Evolutionary conservation across 2,113 vertebrate species (phyloP), one percentile per base, ranked within the genome.

Genomic region (Sinocyclocheilus maitianheensis): DNA sequence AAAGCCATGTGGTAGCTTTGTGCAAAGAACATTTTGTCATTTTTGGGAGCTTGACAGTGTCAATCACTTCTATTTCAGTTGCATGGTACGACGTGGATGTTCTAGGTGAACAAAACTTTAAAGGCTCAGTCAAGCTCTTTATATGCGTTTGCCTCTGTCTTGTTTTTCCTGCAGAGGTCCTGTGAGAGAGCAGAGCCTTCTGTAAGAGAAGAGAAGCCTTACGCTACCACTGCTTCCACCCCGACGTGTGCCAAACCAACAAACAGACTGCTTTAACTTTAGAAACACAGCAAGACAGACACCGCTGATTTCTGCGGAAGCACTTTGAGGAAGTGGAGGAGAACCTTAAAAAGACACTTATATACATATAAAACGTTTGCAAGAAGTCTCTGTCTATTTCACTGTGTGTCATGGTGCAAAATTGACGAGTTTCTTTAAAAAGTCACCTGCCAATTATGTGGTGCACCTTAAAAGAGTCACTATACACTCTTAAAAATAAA

Each of bases 401-500:
- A 89, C 90, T 80, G 86, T 78, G 87, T 92, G 90, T 93, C 67
- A 40, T 77, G 91, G 91, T 93, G 93, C 93, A 90, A 88, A 87
- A 87, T 89, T 87, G 90, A 92, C 85, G 79, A 87, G 89, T 93
- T 93, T 90, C 91, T 91, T 84, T 89, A 74, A 91, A 91, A 90
- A 48, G 86, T 93, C 91, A 91, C 90, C 86, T 88, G 87, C 91
- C 89, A 88, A 91, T 91, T 92, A 94, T 94, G 95, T 94, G 86
- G 94, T 94, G 97, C 97, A 97, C 97, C 97, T 97, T 97, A 96
- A 95, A 94, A 91, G 92, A 93, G 92, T 95, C 96, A 94, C 92
- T 91, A 84, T 93, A 26, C 26, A 26, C 26, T 26, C 26, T 26
- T 26, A 26, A 26, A 26, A 26, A 26, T 26, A 26, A 26, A 26